Conservation (phyloP, 2,113 vertebrate species). For the Bostrychus sinensis region DNA sequence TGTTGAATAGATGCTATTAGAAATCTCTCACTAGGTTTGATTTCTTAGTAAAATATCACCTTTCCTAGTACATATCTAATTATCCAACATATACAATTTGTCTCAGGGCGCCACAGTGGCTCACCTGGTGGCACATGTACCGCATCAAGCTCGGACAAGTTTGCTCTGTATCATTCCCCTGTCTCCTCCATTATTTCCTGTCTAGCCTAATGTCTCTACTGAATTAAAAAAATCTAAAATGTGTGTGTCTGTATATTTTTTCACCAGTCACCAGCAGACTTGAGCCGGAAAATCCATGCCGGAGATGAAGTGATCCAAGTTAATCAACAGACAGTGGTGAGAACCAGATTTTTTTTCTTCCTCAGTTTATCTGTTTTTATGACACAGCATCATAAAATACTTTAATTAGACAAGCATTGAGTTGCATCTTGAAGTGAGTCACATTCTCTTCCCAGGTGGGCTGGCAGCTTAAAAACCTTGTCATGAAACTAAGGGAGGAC, state of each 20-base stretch:
- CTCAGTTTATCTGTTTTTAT: background rate
- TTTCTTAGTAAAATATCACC: background rate
- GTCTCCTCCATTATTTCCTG: too few species aligned
- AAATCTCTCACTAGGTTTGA: slow-evolving; percentile 12
- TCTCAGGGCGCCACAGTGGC: too few species aligned
- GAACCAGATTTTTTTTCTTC: slow-evolving; percentile 38
- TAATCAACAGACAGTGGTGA: slow-evolving; percentile 95
- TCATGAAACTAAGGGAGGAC: slow-evolving; percentile 91
- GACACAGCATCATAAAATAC: background rate
- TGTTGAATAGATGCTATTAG: background rate
- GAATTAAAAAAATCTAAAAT: background rate
- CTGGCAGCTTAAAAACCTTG: slow-evolving; percentile 97
- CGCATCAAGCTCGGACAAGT: too few species aligned
- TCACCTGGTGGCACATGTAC: too few species aligned
- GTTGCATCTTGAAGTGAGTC: background rate
- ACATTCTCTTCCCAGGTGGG: slow-evolving; percentile 84
- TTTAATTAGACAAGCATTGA: background rate
- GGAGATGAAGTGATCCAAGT: slow-evolving; percentile 98
- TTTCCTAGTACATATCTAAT: too few species aligned
- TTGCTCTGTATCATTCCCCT: too few species aligned
- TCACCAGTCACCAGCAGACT: slow-evolving; percentile 92
- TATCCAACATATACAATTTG: too few species aligned
- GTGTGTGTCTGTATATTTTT: slow-evolving; percentile 19
- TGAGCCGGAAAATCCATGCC: slow-evolving; percentile 93
- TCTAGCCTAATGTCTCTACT: background rate